Evolutionary conservation across 1,140 invertebrate genomes (phyloP), one percentile per base, ranked within the genome.

Genomic region (Leptonema lineaticorne): DNA sequence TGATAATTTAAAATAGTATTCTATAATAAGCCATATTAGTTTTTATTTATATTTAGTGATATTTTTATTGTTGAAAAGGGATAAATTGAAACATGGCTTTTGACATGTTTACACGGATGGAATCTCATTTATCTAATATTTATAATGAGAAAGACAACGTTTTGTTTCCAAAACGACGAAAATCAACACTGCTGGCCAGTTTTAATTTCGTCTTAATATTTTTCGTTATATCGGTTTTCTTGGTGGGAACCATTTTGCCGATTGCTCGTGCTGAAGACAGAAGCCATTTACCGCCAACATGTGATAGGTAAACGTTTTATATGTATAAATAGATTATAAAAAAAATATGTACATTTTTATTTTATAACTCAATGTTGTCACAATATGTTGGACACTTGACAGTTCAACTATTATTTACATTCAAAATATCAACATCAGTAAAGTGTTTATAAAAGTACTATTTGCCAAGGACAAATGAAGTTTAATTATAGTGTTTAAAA

Each of bases 221-320:
- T 4, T 6, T 53, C 9, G 50, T 50, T 28, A 14, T 41, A 37
- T 11, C 24, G n/a, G 4, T 26, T 2, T 22, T 53, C 11, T 62
- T 33, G 58, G 29, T 30, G 58, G 29, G n/a, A 62, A 8, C 58
- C 33, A 11, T 64, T 45, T 8, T 64, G 45, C 62, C 62, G 50
- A 41, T 22, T 1, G 67, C 30, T 28, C 7, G 11, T 18, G 70
- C 67, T 1, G 70, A 72, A 59, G 67, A 69, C 53, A 63, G 70
- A 53, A 69, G 28, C 45, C 67, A 72, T 50, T 50, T 72, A 16
- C 70, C 70, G 3, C 70, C 70, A 20, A 69, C 70, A 24, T 72
- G 70, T 45, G 68, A 69, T 11, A 72, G 70, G 70, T 72, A 67
- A 53, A 28, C n/a, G n/a, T n/a, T n/a, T n/a, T n/a, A n/a, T n/a